phyloP scores from a whole-genome alignment of 2,888 invertebrate species.

The Drosophila mercatorum region DNA sequence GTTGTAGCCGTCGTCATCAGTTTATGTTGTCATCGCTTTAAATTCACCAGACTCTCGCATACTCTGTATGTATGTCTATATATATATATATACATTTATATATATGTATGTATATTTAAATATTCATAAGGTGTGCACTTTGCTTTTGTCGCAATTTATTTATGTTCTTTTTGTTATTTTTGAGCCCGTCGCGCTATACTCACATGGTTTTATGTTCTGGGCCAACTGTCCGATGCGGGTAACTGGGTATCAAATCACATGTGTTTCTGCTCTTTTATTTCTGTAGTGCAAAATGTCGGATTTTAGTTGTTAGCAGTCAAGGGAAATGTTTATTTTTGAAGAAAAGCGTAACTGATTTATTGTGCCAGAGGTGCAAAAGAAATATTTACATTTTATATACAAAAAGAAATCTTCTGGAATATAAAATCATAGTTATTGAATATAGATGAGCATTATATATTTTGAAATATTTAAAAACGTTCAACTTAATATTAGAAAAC shows the following conservation, averaged over 20 bases:
- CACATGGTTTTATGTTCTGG: slow-evolving; percentile 44
- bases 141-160: slow-evolving; percentile 72
- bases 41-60: slow-evolving; percentile 61
- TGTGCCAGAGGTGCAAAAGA: neutral
- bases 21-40: slow-evolving; percentile 79
- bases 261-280: neutral
- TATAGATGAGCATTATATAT: neutral
- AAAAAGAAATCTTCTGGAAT: neutral
- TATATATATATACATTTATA: neutral
- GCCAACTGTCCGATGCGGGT: slow-evolving; percentile 8
- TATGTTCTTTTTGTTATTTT: slow-evolving; percentile 52
- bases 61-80: slow-evolving; percentile 1
- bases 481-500: too few species aligned
- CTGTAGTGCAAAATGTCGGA: neutral
- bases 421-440: neutral
- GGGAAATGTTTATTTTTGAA: slow-evolving; percentile 6
- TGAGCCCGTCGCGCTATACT: slow-evolving; percentile 52
- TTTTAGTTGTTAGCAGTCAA: slow-evolving; percentile 15
- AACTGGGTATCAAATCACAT: slow-evolving; percentile 35
- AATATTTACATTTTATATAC: neutral
- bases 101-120: slow-evolving; percentile 60
- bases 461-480: neutral
- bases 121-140: slow-evolving; percentile 80
- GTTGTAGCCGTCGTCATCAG: slow-evolving; percentile 71
- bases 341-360: slow-evolving; percentile 9